A percentile compares a stretch with the other conserved stretches of the same genome.
Evolutionary conservation across 2,888 invertebrate species (phyloP).

Genomic region (Parthenolecanium corni): DNA sequence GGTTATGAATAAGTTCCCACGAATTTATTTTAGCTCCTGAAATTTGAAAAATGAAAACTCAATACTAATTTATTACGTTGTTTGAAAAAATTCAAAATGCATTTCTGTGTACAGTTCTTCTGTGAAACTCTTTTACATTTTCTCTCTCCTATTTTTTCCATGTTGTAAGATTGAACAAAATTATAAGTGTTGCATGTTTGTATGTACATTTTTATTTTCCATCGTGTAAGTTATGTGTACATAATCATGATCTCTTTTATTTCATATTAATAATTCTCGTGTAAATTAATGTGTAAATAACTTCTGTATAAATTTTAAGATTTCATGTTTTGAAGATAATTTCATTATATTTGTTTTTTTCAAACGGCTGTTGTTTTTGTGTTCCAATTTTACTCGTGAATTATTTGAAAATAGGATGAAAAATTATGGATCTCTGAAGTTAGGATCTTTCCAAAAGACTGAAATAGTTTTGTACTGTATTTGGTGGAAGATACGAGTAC

Average conservation of each 20-base stretch:
- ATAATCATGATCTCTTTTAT: conserved; percentile 27
- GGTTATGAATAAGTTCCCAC: background rate
- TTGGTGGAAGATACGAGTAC: no score
- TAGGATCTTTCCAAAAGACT: no score
- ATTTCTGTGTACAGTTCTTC: conserved; percentile 9
- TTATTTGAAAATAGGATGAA: no score
- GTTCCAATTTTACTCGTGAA: no score
- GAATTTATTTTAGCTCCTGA: background rate
- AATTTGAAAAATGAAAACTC: conserved; percentile 11
- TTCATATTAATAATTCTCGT: background rate
- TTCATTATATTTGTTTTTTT: conserved; percentile 29
- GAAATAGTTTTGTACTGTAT: no score
- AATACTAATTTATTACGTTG: background rate
- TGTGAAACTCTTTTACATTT: background rate
- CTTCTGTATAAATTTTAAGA: conserved; percentile 21
- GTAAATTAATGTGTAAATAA: conserved; percentile 18
- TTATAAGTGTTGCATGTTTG: conserved; percentile 1
- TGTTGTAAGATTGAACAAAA: conserved; percentile 19
- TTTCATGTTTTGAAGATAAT: conserved; percentile 26
- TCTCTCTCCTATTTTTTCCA: background rate
- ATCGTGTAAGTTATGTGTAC: conserved; percentile 16
- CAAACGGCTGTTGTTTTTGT: background rate
- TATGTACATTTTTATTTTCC: conserved; percentile 5
- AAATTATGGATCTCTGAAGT: no score
- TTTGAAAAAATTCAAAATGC: no score